Conservation (phyloP, 1,140 invertebrate genomes). For the Drosophila bocki region DNA sequence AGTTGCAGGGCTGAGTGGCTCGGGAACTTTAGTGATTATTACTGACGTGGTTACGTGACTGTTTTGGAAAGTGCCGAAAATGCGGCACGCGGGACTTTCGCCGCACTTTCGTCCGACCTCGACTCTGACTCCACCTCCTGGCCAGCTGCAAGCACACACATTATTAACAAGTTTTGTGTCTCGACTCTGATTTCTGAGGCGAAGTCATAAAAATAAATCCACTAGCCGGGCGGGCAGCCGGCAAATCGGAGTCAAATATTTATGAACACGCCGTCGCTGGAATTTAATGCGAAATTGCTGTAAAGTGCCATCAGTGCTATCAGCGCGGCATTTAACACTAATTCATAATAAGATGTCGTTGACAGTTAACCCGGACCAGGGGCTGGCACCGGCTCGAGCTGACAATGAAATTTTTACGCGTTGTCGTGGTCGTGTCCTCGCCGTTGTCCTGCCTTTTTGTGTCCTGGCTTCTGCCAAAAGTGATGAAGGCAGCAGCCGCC, state of each 20-base stretch:
- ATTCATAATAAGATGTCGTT: conserved; percentile 84
- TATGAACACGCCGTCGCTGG: conserved; percentile 52
- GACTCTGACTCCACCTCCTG: not conserved
- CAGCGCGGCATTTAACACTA: conserved; percentile 82
- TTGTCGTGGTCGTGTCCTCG: conserved; percentile 46
- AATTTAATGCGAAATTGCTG: conserved; percentile 77
- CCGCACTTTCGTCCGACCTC: not conserved
- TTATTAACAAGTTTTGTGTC: conserved; percentile 57
- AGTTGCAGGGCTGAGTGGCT: conserved; percentile 45
- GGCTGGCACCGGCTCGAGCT: conserved; percentile 49
- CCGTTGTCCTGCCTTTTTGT: conserved; percentile 22
- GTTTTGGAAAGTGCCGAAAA: conserved; percentile 84
- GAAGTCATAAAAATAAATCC: conserved; percentile 78
- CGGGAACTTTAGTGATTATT: conserved; percentile 85
- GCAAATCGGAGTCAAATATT: conserved; percentile 64
- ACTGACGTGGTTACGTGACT: conserved; percentile 85
- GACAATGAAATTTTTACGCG: conserved; percentile 73
- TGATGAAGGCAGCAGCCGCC: conserved; percentile 60
- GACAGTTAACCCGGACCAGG: conserved; percentile 76
- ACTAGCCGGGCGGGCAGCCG: conserved; percentile 37
- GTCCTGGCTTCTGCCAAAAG: conserved; percentile 50
- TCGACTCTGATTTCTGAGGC: conserved; percentile 45
- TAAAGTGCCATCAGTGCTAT: conserved; percentile 76
- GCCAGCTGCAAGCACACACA: conserved; percentile 38
- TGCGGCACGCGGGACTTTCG: conserved; percentile 69